Base-by-base conservation (phyloP, 2,888 invertebrate genomes). In the Nemotelus pantherinus region DNA sequence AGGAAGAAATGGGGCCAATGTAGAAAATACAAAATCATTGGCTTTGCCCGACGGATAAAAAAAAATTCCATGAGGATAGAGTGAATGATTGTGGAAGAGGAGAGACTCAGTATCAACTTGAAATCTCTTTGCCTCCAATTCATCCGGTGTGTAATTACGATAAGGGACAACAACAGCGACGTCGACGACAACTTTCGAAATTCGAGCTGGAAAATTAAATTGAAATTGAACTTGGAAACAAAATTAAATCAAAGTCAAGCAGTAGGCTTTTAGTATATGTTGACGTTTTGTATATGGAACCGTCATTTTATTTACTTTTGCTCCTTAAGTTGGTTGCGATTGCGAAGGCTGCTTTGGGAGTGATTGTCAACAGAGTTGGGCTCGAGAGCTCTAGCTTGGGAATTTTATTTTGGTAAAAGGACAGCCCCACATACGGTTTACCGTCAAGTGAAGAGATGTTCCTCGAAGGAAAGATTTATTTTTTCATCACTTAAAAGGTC, bases 161-260 rank as follows among this genome's bases (percentile, higher is more conserved):
- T 57, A 55, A 57, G 71, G 57, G 45, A 44, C n/a, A 47, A 47
- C n/a, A 47, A 41, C 65, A 25, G 65, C 65, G 1, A 65, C 65
- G 39, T 39, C 68, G 68, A 68, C 68, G 53, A n/a, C 47, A 43
- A 60, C 74, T 60, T 74, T 48, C 60, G 74, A 74, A 74, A 74
- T 74, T 48, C 41, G 63, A 74, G 48, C 74, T 63, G 50, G 74
- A 74, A 74, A 74, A 74, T 74, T 74, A 74, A 74, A 74, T 74
- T 74, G 74, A 74, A 74, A 74, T 74, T 74, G 74, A 74, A 74
- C 74, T 74, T 74, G 60, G 74, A 74, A 74, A 74, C 74, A 63
- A 74, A 74, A 74, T 74, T 74, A 74, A 74, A 74, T 74, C 74
- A 74, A 74, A 74, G 74, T 74, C 60, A 74, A 74, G 74, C 48